These are phyloP conservation scores for Macrobrachium nipponense DNA, from an alignment of 1,140 invertebrate genomes.

Conservation along the genomic window DNA sequence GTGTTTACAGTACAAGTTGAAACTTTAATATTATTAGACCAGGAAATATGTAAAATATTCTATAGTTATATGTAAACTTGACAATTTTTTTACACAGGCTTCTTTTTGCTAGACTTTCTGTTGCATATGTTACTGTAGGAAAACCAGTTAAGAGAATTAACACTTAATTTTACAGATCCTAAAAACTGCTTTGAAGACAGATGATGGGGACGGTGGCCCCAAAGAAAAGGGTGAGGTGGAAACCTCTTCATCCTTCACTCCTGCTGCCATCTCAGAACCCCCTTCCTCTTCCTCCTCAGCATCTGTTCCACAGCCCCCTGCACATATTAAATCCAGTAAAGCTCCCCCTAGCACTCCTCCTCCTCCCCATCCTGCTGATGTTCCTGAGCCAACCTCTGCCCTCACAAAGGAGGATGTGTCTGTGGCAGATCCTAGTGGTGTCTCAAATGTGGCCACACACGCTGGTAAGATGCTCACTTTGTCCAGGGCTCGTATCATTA, in stretches of 20 bases:
- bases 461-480: conserved; percentile 41
- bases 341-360: not conserved
- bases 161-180: conserved; percentile 24
- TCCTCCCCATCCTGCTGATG: conserved; percentile 31
- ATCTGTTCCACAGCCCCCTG: not conserved
- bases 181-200: conserved; percentile 49
- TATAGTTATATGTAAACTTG: too few species aligned
- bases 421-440: conserved; percentile 27
- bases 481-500: conserved; percentile 30
- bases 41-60: too few species aligned
- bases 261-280: conserved; percentile 29
- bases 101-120: too few species aligned
- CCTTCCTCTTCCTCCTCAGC: conserved; percentile 21
- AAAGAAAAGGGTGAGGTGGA: conserved; percentile 55
- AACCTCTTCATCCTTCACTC: conserved; percentile 7
- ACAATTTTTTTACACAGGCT: too few species aligned
- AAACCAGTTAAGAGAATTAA: not conserved
- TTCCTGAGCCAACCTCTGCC: conserved; percentile 24
- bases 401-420: conserved; percentile 22
- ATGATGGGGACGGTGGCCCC: conserved; percentile 56
- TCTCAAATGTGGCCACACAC: conserved; percentile 29
- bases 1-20: too few species aligned
- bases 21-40: too few species aligned
- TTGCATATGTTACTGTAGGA: too few species aligned
- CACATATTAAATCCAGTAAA: not conserved